Percentiles rank a stretch among this genome's conserved stretches.
Evolutionary conservation across 2,113 vertebrate genomes (phyloP).

Genomic region (Bos javanicus): DNA sequence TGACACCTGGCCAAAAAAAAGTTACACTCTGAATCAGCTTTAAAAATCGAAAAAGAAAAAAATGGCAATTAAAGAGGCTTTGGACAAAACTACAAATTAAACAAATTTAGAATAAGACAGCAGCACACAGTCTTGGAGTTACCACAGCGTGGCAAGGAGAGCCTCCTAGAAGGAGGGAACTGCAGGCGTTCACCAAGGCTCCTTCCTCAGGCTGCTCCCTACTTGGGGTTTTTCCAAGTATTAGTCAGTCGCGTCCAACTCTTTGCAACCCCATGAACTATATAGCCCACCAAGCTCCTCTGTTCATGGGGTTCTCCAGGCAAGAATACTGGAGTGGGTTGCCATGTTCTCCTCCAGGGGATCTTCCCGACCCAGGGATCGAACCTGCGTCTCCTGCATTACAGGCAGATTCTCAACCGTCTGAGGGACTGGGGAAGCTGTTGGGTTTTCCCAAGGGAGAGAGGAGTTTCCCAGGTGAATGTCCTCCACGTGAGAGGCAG

Average conservation of each 20-base stretch:
- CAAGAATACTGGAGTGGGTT: neutral
- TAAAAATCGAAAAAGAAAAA: neutral
- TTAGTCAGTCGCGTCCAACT: neutral
- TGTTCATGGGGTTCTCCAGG: neutral
- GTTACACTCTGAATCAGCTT: neutral
- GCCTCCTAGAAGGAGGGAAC: neutral
- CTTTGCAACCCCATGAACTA: neutral
- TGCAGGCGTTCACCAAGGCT: neutral
- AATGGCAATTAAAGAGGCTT: neutral
- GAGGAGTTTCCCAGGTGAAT: neutral
- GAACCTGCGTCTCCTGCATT: neutral
- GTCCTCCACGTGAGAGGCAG: neutral
- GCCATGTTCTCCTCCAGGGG: neutral
- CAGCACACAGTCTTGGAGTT: neutral
- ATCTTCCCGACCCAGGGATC: neutral
- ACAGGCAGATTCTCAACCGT: neutral
- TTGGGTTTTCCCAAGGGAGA: neutral
- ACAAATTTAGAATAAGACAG: neutral
- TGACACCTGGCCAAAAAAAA: neutral
- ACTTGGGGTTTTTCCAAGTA: neutral
- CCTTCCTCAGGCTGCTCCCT: neutral
- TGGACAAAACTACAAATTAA: neutral
- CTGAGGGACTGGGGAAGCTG: fast-evolving
- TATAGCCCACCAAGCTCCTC: neutral
- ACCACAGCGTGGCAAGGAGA: neutral